Conservation (phyloP, 2,888 invertebrate genomes). For the Conchocele bisecta region DNA sequence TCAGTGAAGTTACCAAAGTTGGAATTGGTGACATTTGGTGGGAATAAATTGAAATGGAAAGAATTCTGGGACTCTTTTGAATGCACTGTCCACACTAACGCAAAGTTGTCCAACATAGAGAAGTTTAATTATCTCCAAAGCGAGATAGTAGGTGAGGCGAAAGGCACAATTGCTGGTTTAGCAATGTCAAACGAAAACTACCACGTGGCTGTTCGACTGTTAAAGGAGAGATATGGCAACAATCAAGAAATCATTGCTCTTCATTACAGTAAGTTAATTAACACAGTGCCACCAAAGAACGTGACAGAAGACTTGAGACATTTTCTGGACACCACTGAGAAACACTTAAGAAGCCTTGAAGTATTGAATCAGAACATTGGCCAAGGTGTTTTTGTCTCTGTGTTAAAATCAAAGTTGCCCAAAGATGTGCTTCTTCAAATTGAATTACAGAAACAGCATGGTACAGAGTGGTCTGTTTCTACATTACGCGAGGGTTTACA, state of each 20-base stretch:
- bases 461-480: constrained; percentile 9
- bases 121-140: constrained; percentile 15
- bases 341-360: constrained; percentile 11
- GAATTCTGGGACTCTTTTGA: constrained; percentile 35
- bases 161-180: constrained; percentile 27
- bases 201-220: constrained; percentile 26
- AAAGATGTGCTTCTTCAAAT: constrained; percentile 24
- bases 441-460: constrained; percentile 12
- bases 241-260: constrained; percentile 35
- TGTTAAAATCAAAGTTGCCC: constrained; percentile 18
- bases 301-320: neutral
- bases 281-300: constrained; percentile 1
- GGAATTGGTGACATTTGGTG: constrained; percentile 14
- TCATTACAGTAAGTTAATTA: constrained; percentile 35
- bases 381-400: constrained; percentile 30
- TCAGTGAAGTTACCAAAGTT: constrained; percentile 29
- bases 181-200: constrained; percentile 36
- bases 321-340: neutral
- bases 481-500: constrained; percentile 14
- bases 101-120: constrained; percentile 7
- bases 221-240: constrained; percentile 27
- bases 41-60: constrained; percentile 15
- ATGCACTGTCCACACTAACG: constrained; percentile 26
- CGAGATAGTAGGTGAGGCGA: constrained; percentile 13
- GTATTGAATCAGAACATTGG: constrained; percentile 16